Evolutionary conservation across 2,888 invertebrate species (phyloP), one percentile per base, ranked within the genome.

Genomic region (Eupithecia centaureata): DNA sequence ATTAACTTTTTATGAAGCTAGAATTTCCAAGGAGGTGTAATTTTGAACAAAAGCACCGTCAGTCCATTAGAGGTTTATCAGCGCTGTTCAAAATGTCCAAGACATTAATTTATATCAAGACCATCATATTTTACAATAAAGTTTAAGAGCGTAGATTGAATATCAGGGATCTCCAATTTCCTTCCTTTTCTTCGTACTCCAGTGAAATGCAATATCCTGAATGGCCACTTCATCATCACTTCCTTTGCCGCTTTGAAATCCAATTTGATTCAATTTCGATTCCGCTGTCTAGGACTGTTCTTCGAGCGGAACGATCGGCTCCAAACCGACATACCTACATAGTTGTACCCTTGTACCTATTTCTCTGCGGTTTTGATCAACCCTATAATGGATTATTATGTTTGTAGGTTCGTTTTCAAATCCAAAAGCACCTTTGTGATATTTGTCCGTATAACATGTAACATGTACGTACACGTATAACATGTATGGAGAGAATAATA

Each of bases 171-270:
- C 35, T 62, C 51, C 69, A 65, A 68, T 65, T 57, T 65, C 63
- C 65, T 61, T 51, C 22, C 60, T 64, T 62, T 61, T 30, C 54
- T 54, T 54, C 54, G 69, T 67, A 73, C 70, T 70, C 60, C 60
- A 27, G 56, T 65, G 60, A 67, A 72, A 75, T 75, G 70, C 72
- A 73, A 75, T 75, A 72, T 72, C 71, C 71, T 70, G 68, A 70
- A 73, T 65, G 65, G 68, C 68, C 62, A 71, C 66, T 71, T 60
- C 65, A 66, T 69, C 68, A 69, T 69, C 67, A 70, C 66, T 70
- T 71, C 65, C 71, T 63, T 63, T 63, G 72, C 68, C 73, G 73
- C 72, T 73, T 73, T 71, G 75, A 71, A 75, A 75, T 75, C 73
- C 73, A 75, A 75, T 75, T 75, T 75, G 67, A 67, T 59, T 58